A percentile compares a stretch with the other conserved stretches of the same genome.
These are phyloP conservation scores for Mustela erminea DNA, from an alignment of 2,797 vertebrate species.

Conservation along the genomic window DNA sequence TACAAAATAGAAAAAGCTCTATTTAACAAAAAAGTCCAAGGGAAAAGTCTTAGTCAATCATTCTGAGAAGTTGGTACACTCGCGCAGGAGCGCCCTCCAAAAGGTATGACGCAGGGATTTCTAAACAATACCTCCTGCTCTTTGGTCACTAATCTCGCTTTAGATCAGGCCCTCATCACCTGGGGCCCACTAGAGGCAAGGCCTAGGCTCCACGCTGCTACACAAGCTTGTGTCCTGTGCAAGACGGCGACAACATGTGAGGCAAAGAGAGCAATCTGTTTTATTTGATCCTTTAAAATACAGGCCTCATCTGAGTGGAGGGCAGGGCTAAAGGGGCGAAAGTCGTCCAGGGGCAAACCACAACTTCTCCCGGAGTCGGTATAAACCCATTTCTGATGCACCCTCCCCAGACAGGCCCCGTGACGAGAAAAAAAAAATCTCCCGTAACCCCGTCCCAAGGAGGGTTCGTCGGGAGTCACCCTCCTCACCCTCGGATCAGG, in stretches of 20 bases:
- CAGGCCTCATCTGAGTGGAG: not conserved
- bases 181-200: not conserved
- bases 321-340: not conserved
- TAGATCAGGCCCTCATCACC: not conserved
- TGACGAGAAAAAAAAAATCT: not conserved
- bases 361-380: not conserved
- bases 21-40: not conserved
- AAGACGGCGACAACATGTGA: not conserved
- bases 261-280: not conserved
- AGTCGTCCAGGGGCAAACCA: not conserved
- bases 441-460: not conserved
- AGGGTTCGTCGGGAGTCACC: not conserved
- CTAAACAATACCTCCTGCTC: not conserved
- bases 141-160: not conserved
- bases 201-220: not conserved
- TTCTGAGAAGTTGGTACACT: not conserved
- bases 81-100: not conserved
- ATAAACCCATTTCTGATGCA: not conserved
- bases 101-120: constrained; percentile 74
- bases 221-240: not conserved
- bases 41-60: not conserved
- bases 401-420: too few relatives aligned
- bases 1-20: not conserved
- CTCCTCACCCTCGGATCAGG: not conserved
- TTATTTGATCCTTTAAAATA: not conserved